Base-by-base conservation (phyloP, 1,140 invertebrate species). In the Limonius californicus region DNA sequence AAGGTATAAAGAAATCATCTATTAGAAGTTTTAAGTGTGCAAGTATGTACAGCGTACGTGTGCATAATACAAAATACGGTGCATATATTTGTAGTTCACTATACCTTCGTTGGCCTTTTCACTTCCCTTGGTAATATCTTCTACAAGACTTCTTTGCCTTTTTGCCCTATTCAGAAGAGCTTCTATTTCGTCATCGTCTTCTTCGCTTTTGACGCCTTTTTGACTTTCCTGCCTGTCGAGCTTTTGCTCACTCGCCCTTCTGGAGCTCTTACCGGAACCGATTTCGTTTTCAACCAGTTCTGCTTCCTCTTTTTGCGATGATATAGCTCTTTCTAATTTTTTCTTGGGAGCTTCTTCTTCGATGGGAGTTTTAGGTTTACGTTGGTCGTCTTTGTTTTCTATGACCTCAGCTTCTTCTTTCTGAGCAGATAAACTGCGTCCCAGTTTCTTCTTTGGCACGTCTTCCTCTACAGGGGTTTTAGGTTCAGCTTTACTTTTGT, bases 131-230 rank as follows among this genome's bases (percentile, higher is more conserved):
- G 79, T 86, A 65, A 89, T 87, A 74, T 89, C 85, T 63, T 85
- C 85, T 65, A 89, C 78, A 67, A 86, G 83, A 73, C 83, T 86
- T 72, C 86, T 81, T 73, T 89, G 86, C 68, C 82, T 82, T 74
- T 86, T 82, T 65, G 86, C 84, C 64, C 85, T 80, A 71, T 79
- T 81, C 16, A 89, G 78, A 45, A 89, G 77, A 59, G 80, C 82
- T 72, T 85, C 84, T 62, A 87, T 76, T 30, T 82, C 80, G 35
- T 82, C 80, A 69, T 86, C 84, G 1, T 74, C 78, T 21, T 60
- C 62, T 45, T 45, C 42, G 16, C n/a, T 45, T 45, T 45, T 2
- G 14, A 45, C 42, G 6, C 58, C 7, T 20, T 35, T 54, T 27
- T 61, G 27, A 19, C 59, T 61, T 11, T 39, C 32, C 55, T 61